Base-by-base conservation (phyloP, 2,797 vertebrate species). In the Hozukius guyotensis region DNA sequence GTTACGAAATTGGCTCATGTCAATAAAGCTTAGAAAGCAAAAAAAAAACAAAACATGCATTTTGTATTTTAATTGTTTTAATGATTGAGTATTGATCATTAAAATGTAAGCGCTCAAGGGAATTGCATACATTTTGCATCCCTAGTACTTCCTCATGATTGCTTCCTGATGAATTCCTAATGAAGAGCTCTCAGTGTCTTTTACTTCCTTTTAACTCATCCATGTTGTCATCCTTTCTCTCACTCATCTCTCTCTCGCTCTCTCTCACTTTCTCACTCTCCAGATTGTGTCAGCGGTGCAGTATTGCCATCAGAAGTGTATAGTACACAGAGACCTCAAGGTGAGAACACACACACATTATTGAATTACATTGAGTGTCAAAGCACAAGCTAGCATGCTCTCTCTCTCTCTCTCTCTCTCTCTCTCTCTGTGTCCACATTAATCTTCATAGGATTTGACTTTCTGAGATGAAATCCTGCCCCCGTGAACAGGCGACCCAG, bases 291-390 rank as follows among this genome's bases (percentile, higher is more conserved):
- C 98, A 91, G 98, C 98, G 13, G 98, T 99, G 93, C 98, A 99
- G 96, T 99, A 99, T 93, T 99, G 98, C 93, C 98, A 99, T 95
- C 97, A 98, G 95, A 99, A 98, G 94, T 97, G 96, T 88, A 99
- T 99, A 90, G 98, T 99, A 80, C 98, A 99, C 88, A 95, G 98
- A 94, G 98, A 99, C 95, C 94, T 99, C 80, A 99, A 99, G 97
- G 98, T 99, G 90, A 96, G 96, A 38, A 20, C 59, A 67, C 71
- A 82, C 57, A 81, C 31, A 25, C 70, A 29, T 60, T 63, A 75
- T 68, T 75, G 60, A 84, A 73, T 71, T 61, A 72, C 56, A 64
- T 12, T 25, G 34, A 31, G 63, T 72, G 72, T 87, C 63, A 69
- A 55, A 75, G 57, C 69, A n/a, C 46, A 67, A 67, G 34, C 32